These are phyloP conservation scores for cattle (Bos taurus) DNA, from an alignment of 2,113 vertebrate species.

Conservation along the genomic window ARS-UCD2.0 NC_037349.1:38977501-38978000, in stretches of 20 bases:
- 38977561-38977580: background rate
- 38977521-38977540: background rate
- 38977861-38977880: background rate
- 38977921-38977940: background rate
- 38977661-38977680: conserved; percentile 9
- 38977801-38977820: background rate
- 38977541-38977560: background rate
- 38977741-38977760: background rate
- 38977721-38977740: background rate
- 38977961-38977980: background rate
- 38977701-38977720: background rate
- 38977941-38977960: background rate
- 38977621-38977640: background rate
- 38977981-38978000: background rate
- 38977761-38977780: background rate
- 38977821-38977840: background rate
- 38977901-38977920: background rate
- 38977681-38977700: background rate
- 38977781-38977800: background rate
- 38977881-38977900: background rate
- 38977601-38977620: background rate
- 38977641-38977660: background rate
- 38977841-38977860: background rate
- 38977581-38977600: background rate
- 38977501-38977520: background rate